These are phyloP conservation scores for Habroteleia sp. DNA, from an alignment of 2,888 invertebrate genomes.

Conservation along the genomic window DNA sequence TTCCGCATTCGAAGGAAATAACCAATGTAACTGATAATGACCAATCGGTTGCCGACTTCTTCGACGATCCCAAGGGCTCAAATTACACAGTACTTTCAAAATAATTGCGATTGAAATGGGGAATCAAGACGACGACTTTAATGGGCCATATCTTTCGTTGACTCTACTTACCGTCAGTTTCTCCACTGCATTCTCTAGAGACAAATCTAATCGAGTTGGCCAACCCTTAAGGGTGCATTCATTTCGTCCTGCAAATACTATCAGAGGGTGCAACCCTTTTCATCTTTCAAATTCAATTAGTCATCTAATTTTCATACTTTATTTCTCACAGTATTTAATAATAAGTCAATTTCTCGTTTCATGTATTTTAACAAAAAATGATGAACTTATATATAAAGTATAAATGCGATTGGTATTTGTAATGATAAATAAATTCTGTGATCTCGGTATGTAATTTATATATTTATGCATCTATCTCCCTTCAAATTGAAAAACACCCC, in stretches of 20 bases:
- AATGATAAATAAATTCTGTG: too few species aligned
- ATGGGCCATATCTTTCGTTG: constrained; percentile 42
- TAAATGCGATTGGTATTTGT: too few species aligned
- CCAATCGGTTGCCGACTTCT: constrained; percentile 51
- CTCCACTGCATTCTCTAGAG: constrained; percentile 40
- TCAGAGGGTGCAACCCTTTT: constrained; percentile 53
- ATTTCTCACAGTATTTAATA: constrained; percentile 20
- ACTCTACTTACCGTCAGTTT: constrained; percentile 25
- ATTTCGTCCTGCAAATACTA: constrained; percentile 34
- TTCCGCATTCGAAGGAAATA: constrained; percentile 58
- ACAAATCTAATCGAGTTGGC: constrained; percentile 53
- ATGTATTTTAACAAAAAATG: too few species aligned
- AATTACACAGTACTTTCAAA: constrained; percentile 35
- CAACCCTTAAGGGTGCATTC: constrained; percentile 59
- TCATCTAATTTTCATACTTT: constrained; percentile 37
- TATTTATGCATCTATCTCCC: too few species aligned
- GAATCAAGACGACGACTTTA: constrained; percentile 48
- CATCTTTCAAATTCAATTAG: constrained; percentile 35
- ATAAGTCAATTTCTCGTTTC: too few species aligned
- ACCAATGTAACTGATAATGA: constrained; percentile 62
- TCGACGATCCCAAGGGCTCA: constrained; percentile 27
- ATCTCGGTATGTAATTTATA: too few species aligned
- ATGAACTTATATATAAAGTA: too few species aligned
- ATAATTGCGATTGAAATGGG: constrained; percentile 56
- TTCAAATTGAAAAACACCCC: too few species aligned